A percentile compares a stretch with the other conserved stretches of the same genome.
Evolutionary conservation across 2,888 invertebrate genomes (phyloP).

Genomic region (Polydrusus tereticollis): DNA sequence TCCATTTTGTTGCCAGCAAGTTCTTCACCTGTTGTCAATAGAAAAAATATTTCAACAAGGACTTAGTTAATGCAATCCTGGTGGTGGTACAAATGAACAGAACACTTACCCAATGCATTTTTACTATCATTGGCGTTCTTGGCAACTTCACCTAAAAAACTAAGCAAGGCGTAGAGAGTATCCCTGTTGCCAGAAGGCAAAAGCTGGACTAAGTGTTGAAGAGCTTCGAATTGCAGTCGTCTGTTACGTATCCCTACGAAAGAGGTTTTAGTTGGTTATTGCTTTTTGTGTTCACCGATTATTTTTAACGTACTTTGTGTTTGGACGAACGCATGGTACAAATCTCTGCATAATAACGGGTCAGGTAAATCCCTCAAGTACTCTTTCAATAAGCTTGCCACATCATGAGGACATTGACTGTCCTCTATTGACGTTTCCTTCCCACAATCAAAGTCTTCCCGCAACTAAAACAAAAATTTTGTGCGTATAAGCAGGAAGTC

Average conservation of each 20-base stretch:
- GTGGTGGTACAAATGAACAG: too few relatives aligned
- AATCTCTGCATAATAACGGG: slow-evolving; percentile 88
- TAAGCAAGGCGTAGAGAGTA: slow-evolving; percentile 86
- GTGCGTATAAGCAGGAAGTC: slow-evolving; percentile 46
- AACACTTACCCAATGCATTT: slow-evolving; percentile 57
- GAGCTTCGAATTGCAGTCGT: slow-evolving; percentile 84
- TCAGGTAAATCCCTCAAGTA: slow-evolving; percentile 94
- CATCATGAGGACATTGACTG: slow-evolving; percentile 92
- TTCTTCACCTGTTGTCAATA: slow-evolving; percentile 67
- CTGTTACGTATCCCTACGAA: slow-evolving; percentile 83
- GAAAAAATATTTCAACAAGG: not conserved
- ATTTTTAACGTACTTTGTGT: slow-evolving; percentile 94
- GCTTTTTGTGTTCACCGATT: too few relatives aligned
- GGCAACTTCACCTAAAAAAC: slow-evolving; percentile 85
- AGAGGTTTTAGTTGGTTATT: too few relatives aligned
- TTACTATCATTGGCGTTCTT: slow-evolving; percentile 78
- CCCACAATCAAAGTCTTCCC: slow-evolving; percentile 92
- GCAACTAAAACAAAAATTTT: slow-evolving; percentile 71
- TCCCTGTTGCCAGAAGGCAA: slow-evolving; percentile 91
- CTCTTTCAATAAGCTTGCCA: slow-evolving; percentile 93
- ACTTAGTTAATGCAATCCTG: too few relatives aligned
- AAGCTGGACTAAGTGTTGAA: slow-evolving; percentile 87
- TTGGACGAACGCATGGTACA: slow-evolving; percentile 90
- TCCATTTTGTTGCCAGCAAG: slow-evolving; percentile 93
- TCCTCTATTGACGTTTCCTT: slow-evolving; percentile 79